These are phyloP conservation scores for Lucinisca nassula DNA, from an alignment of 2,888 invertebrate genomes.

Conservation along the genomic window DNA sequence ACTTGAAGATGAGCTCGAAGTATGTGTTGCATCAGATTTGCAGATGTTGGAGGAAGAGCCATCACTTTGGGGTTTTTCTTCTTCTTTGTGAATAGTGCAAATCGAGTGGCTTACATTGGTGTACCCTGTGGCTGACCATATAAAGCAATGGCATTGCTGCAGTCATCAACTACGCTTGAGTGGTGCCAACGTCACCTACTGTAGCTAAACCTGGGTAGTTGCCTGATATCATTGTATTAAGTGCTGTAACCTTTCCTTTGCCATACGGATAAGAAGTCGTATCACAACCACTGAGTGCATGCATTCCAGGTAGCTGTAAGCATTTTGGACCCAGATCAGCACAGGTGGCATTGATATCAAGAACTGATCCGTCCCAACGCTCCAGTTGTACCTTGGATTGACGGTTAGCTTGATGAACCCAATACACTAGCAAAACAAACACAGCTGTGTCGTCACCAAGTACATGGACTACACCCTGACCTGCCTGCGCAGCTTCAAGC, in stretches of 20 bases:
- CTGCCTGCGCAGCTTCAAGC: neutral
- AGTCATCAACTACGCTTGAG: neutral
- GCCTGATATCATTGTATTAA: neutral
- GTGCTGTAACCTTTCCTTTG: constrained; percentile 21
- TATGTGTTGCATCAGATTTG: constrained; percentile 32
- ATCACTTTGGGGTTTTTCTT: constrained; percentile 15
- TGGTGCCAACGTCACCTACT: neutral
- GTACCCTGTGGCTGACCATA: constrained; percentile 36
- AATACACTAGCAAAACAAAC: constrained; percentile 20
- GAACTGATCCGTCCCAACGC: constrained; percentile 12
- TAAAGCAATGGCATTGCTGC: constrained; percentile 7
- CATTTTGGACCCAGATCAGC: constrained; percentile 32
- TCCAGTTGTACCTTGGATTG: constrained; percentile 36
- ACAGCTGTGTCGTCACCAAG: constrained; percentile 33
- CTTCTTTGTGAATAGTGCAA: constrained; percentile 28
- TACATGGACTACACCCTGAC: constrained; percentile 9
- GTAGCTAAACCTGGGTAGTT: constrained; percentile 4
- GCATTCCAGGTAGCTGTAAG: constrained; percentile 25
- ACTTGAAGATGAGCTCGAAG: constrained; percentile 32
- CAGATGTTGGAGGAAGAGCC: constrained; percentile 42
- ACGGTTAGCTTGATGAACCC: constrained; percentile 5
- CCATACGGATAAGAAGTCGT: constrained; percentile 27
- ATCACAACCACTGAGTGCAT: constrained; percentile 37
- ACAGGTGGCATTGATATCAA: constrained; percentile 25
- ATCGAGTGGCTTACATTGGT: constrained; percentile 39